A percentile compares a stretch with the other conserved stretches of the same genome.
Conservation (phyloP, 2,888 invertebrate species). For the Cephus runcator region DNA sequence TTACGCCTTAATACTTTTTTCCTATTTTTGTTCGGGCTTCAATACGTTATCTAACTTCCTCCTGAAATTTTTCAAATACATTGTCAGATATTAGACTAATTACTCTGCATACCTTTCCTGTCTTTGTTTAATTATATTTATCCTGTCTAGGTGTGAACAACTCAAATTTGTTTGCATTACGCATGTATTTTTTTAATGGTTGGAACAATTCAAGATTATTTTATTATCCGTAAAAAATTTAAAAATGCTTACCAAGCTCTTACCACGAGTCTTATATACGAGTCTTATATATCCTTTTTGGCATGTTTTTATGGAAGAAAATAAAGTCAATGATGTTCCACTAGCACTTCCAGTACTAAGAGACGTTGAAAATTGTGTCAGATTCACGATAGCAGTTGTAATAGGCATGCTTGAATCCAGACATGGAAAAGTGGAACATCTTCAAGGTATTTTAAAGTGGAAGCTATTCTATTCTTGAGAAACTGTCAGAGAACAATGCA, state of each 20-base stretch:
- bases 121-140: too few species aligned
- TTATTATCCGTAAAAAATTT: too few species aligned
- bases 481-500: background rate
- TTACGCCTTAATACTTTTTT: background rate
- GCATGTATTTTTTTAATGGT: too few species aligned
- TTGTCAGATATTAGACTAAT: background rate
- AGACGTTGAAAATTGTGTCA: background rate
- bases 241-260: too few species aligned
- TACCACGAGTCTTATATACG: background rate
- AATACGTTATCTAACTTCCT: background rate
- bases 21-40: background rate
- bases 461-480: background rate
- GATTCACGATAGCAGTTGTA: too few species aligned
- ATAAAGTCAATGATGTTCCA: background rate
- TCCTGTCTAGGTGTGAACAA: too few species aligned
- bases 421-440: background rate
- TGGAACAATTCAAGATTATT: too few species aligned
- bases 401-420: background rate
- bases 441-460: background rate
- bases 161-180: too few species aligned
- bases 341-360: background rate
- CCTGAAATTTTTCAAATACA: background rate
- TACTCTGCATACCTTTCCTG: too few species aligned
- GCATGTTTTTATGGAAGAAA: background rate
- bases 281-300: too few species aligned